These are phyloP conservation scores for Alviniconcha marisindica DNA, from an alignment of 1,140 invertebrate genomes.

Conservation along the genomic window DNA sequence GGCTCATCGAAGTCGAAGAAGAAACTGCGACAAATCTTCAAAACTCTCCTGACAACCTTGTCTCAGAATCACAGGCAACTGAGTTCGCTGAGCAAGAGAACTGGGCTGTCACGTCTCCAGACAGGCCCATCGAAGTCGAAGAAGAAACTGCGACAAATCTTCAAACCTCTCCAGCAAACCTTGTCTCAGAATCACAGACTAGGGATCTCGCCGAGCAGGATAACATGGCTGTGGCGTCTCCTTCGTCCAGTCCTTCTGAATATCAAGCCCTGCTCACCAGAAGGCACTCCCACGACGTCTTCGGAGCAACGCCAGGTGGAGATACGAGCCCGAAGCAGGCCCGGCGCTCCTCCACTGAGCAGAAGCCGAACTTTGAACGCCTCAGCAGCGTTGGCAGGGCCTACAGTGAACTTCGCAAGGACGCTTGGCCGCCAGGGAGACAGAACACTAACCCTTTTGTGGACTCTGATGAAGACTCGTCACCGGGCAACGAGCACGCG, in stretches of 20 bases:
- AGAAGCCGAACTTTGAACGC: not conserved
- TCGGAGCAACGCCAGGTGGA: not conserved
- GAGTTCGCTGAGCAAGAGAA: too few relatives aligned
- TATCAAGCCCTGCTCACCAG: not conserved
- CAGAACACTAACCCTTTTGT: constrained; percentile 22
- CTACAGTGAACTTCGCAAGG: constrained; percentile 17
- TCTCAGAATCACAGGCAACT: too few relatives aligned
- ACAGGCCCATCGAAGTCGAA: too few relatives aligned
- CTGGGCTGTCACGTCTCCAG: too few relatives aligned
- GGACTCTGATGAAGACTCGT: not conserved
- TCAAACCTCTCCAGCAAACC: too few relatives aligned
- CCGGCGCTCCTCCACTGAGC: not conserved
- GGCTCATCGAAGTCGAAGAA: not conserved
- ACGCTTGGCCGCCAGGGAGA: not conserved
- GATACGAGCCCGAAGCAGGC: not conserved
- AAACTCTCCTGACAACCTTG: not conserved
- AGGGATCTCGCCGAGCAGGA: not conserved
- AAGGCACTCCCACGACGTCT: not conserved
- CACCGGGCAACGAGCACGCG: too few relatives aligned
- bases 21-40: not conserved
- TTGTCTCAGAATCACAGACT: too few relatives aligned
- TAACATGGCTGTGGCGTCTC: not conserved
- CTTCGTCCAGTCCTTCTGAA: too few relatives aligned
- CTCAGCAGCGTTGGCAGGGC: not conserved
- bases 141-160: too few relatives aligned